phyloP scores from a whole-genome alignment of 2,888 invertebrate genomes.

The Desoria tigrina region DNA sequence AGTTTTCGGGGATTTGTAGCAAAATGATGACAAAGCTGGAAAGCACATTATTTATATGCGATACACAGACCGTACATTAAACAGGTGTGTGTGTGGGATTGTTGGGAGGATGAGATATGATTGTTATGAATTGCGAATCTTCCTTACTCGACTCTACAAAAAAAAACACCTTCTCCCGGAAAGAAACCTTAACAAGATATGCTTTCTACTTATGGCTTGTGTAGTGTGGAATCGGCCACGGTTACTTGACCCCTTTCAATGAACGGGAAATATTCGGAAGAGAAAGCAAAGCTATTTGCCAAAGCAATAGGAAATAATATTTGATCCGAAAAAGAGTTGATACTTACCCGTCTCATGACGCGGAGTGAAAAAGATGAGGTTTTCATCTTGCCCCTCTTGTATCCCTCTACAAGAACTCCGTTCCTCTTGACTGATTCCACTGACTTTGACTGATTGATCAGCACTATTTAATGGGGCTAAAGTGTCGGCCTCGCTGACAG shows the following conservation, averaged over 20 bases:
- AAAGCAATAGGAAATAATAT: background rate
- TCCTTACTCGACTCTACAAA: too few species aligned
- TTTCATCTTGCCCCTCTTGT: constrained; percentile 67
- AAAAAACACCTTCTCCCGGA: too few species aligned
- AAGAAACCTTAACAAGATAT: too few species aligned
- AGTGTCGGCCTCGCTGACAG: too few species aligned
- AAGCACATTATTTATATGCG: constrained; percentile 1
- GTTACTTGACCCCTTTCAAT: background rate
- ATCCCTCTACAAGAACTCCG: background rate
- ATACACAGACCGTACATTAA: too few species aligned
- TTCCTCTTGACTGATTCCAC: background rate
- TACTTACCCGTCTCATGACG: constrained; percentile 75
- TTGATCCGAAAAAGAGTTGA: background rate
- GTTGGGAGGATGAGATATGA: too few species aligned
- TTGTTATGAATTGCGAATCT: too few species aligned
- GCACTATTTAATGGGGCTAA: background rate
- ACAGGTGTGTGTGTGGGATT: too few species aligned
- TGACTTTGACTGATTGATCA: constrained; percentile 9
- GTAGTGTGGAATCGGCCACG: background rate
- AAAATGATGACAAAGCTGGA: background rate
- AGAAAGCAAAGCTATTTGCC: background rate
- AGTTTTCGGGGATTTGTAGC: background rate
- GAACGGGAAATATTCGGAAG: background rate
- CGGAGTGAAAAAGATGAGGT: constrained; percentile 75
- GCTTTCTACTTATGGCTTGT: too few species aligned